These are phyloP conservation scores for Thaleichthys pacificus DNA, from an alignment of 2,797 vertebrate species.

Conservation along the genomic window DNA sequence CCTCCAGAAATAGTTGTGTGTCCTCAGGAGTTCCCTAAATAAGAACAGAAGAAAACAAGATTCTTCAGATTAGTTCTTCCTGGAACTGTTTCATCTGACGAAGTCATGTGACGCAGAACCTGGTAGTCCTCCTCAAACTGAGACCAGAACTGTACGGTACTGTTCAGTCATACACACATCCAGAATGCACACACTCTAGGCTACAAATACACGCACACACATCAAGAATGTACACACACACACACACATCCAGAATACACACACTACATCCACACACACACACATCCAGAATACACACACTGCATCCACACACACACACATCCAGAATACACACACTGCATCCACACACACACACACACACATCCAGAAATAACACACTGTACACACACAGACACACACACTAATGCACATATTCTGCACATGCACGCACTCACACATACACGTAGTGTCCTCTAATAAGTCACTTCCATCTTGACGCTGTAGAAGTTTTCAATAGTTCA, in stretches of 20 bases:
- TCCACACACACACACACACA: constrained; percentile 14
- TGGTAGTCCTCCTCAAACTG: not conserved
- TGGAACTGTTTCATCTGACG: no score
- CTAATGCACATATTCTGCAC: constrained; percentile 7
- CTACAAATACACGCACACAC: not conserved
- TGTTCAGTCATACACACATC: no score
- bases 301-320: constrained; percentile 6
- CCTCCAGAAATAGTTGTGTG: no score
- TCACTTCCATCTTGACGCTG: no score
- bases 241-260: not conserved
- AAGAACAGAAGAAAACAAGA: not conserved
- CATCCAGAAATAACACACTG: not conserved
- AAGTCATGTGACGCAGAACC: no score
- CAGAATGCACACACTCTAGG: not conserved
- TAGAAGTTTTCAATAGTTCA: no score
- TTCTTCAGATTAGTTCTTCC: no score
- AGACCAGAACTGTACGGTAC: not conserved
- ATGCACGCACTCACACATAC: not conserved
- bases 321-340: not conserved
- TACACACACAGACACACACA: constrained; percentile 4
- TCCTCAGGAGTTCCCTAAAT: no score
- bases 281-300: not conserved
- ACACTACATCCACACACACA: constrained; percentile 9
- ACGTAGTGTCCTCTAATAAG: no score
- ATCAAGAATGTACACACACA: not conserved